phyloP scores from a whole-genome alignment of 2,113 vertebrate species.

The Rhinoderma darwinii region DNA sequence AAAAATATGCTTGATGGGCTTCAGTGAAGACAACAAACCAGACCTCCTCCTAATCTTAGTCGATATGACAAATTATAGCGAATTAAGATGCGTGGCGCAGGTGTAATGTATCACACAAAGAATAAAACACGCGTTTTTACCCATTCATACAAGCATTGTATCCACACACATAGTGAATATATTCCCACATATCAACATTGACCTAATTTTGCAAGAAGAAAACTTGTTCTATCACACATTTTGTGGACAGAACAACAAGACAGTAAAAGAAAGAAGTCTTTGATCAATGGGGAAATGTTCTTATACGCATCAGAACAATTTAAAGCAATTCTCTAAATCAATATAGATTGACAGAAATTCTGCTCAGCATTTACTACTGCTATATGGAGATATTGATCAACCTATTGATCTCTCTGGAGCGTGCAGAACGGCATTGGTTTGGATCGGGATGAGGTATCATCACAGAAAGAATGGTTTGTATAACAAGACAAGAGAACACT shows the following conservation, averaged over 20 bases:
- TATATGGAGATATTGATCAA: conserved; percentile 77
- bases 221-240: conserved; percentile 55
- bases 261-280: conserved; percentile 68
- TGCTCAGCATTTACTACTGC: conserved; percentile 83
- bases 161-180: neutral
- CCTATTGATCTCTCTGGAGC: conserved; percentile 74
- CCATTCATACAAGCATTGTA: neutral
- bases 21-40: neutral
- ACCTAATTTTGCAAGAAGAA: conserved; percentile 1
- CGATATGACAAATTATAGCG: neutral
- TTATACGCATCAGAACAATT: conserved; percentile 82
- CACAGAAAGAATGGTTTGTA: conserved; percentile 12
- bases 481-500: conserved; percentile 20
- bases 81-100: too few relatives aligned
- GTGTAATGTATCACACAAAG: neutral
- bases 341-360: conserved; percentile 81
- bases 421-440: conserved; percentile 68
- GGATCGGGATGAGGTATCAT: conserved; percentile 38
- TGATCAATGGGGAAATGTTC: conserved; percentile 80
- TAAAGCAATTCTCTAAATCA: conserved; percentile 77
- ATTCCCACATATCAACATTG: neutral
- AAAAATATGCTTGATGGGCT: conserved; percentile 11
- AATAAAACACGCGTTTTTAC: neutral
- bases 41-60: neutral
- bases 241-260: conserved; percentile 71